These are phyloP conservation scores for Tetranychus piercei DNA, from an alignment of 2,888 invertebrate species.

Conservation along the genomic window DNA sequence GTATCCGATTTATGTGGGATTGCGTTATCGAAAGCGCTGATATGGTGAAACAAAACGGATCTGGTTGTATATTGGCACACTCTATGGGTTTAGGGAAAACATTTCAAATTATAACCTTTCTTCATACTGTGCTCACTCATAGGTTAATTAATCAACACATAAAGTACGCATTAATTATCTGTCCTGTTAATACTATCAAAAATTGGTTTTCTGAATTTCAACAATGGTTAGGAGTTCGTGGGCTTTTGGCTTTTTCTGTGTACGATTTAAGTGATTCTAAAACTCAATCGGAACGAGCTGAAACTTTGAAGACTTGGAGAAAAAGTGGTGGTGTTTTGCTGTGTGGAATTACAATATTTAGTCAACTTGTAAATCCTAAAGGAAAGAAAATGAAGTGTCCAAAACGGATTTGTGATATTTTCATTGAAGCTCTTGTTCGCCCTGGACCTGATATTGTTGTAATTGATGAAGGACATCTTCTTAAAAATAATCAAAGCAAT, in stretches of 20 bases:
- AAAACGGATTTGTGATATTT: conserved; percentile 43
- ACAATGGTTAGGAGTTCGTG: conserved; percentile 49
- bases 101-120: conserved; percentile 44
- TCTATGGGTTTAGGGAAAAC: conserved; percentile 95
- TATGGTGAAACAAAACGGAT: conserved; percentile 47
- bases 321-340: conserved; percentile 71
- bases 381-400: conserved; percentile 36
- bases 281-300: conserved; percentile 54
- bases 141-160: conserved; percentile 42
- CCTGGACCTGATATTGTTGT: conserved; percentile 84
- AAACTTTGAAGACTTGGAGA: conserved; percentile 58
- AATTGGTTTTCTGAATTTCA: conserved; percentile 89
- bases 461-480: conserved; percentile 89
- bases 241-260: conserved; percentile 37
- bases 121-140: conserved; percentile 34
- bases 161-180: conserved; percentile 64
- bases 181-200: conserved; percentile 76
- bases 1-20: conserved; percentile 83
- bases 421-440: conserved; percentile 54
- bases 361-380: conserved; percentile 47
- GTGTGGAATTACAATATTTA: conserved; percentile 85
- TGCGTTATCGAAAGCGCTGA: conserved; percentile 72
- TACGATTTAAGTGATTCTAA: conserved; percentile 54
- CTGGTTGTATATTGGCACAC: conserved; percentile 84
- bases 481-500: conserved; percentile 82